phyloP scores from a whole-genome alignment of 2,113 vertebrate species.

The Thalassarche chlororhynchos region DNA sequence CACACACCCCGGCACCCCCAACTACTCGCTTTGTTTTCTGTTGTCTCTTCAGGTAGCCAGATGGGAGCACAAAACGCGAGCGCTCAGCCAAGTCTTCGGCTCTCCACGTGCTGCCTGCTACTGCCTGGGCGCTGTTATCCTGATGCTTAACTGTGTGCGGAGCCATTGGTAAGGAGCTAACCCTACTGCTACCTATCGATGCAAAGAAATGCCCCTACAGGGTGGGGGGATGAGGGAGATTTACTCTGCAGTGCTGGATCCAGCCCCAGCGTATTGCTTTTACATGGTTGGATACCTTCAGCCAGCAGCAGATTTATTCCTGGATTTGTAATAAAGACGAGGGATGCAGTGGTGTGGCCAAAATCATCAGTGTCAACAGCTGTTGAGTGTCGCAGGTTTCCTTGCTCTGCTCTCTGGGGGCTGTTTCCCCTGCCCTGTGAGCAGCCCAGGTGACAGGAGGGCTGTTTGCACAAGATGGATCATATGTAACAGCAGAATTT shows the following conservation, averaged over 20 bases:
- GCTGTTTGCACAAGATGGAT: background rate
- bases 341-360: background rate
- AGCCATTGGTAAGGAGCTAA: slow-evolving; percentile 86
- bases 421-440: background rate
- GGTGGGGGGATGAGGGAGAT: background rate
- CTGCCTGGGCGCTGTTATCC: slow-evolving; percentile 79
- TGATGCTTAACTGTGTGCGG: slow-evolving; percentile 86
- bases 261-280: background rate
- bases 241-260: background rate
- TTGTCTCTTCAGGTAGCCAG: slow-evolving; percentile 82
- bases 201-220: background rate
- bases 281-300: background rate
- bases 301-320: background rate
- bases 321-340: background rate
- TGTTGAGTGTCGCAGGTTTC: background rate
- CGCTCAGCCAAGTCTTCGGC: slow-evolving; percentile 79
- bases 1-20: background rate
- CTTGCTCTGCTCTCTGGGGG: background rate
- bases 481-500: background rate
- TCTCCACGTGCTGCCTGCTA: slow-evolving; percentile 86
- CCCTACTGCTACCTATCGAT: rapidly evolving
- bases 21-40: background rate
- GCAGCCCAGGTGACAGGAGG: background rate
- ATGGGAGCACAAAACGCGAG: slow-evolving; percentile 88
- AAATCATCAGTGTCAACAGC: background rate